These are phyloP conservation scores for Melanaphis sacchari DNA, from an alignment of 1,140 invertebrate genomes.

Conservation along the genomic window DNA sequence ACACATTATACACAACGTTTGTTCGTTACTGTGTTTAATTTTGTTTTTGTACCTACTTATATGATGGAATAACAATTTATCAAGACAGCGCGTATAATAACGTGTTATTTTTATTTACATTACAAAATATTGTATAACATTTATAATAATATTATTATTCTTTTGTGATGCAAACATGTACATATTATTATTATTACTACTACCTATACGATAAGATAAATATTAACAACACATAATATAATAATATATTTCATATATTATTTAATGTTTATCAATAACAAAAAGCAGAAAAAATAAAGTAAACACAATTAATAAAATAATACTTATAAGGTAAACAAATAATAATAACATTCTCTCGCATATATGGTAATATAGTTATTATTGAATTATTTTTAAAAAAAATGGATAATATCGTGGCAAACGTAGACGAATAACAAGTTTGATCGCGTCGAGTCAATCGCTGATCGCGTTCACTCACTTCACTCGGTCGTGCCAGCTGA, in stretches of 20 bases:
- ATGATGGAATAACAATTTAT: constrained; percentile 13
- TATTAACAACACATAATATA: not conserved
- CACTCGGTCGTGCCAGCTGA: not conserved
- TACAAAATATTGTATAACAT: constrained; percentile 34
- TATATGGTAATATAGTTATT: not conserved
- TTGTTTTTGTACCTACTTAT: not conserved
- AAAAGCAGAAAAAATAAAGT: constrained; percentile 24
- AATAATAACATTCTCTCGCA: constrained; percentile 18
- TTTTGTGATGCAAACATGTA: not conserved
- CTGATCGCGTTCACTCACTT: not conserved
- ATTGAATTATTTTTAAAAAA: constrained; percentile 25
- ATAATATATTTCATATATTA: constrained; percentile 6
- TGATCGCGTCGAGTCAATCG: not conserved
- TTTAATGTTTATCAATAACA: not conserved
- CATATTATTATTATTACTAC: not conserved
- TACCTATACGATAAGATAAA: not conserved
- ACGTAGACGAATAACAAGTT: constrained; percentile 48
- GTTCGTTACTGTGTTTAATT: not conserved
- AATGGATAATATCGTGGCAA: constrained; percentile 41
- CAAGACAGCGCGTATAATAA: not conserved
- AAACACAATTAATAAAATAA: constrained; percentile 1
- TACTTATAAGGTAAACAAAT: not conserved
- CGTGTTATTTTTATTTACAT: constrained; percentile 25
- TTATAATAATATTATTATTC: not conserved
- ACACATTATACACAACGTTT: not conserved